Conservation (phyloP, 1,140 invertebrate species). For the Aethina tumida region DNA sequence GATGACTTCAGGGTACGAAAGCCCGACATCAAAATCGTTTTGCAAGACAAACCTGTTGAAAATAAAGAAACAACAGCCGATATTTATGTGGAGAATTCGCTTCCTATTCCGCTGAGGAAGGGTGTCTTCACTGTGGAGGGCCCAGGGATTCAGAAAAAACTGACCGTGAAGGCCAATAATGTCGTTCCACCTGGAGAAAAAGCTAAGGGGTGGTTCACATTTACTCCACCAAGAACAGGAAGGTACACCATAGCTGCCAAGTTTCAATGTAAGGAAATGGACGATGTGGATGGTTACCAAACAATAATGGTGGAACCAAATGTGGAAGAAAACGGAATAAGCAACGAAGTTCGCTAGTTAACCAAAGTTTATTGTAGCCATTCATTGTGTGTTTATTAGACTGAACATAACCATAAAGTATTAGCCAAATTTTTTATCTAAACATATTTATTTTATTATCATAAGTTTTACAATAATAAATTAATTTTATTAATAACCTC, state of each 20-base stretch:
- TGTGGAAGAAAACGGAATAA: conserved; percentile 19
- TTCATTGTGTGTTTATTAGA: too few relatives aligned
- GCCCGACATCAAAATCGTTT: conserved; percentile 74
- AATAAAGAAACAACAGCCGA: conserved; percentile 53
- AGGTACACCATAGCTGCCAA: conserved; percentile 68
- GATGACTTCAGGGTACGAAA: conserved; percentile 83
- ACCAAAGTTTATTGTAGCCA: too few relatives aligned
- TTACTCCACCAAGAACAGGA: conserved; percentile 60
- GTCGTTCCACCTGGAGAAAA: conserved; percentile 49
- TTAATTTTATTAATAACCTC: too few relatives aligned
- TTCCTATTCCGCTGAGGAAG: conserved; percentile 64
- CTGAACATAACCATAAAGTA: too few relatives aligned
- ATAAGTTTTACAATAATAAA: too few relatives aligned
- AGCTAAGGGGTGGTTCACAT: conserved; percentile 56
- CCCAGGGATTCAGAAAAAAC: conserved; percentile 59
- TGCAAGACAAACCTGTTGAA: conserved; percentile 50
- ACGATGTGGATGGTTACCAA: conserved; percentile 73
- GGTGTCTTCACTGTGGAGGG: conserved; percentile 71
- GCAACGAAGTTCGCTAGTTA: too few relatives aligned
- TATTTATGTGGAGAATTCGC: conserved; percentile 70
- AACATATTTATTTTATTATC: too few relatives aligned
- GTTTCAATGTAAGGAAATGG: conserved; percentile 69
- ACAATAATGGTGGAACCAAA: conserved; percentile 45
- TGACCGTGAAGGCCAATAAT: conserved; percentile 58
- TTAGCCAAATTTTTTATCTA: too few relatives aligned